Conservation (phyloP, 1,140 invertebrate species). For the Leptinotarsa undecemlineata region DNA sequence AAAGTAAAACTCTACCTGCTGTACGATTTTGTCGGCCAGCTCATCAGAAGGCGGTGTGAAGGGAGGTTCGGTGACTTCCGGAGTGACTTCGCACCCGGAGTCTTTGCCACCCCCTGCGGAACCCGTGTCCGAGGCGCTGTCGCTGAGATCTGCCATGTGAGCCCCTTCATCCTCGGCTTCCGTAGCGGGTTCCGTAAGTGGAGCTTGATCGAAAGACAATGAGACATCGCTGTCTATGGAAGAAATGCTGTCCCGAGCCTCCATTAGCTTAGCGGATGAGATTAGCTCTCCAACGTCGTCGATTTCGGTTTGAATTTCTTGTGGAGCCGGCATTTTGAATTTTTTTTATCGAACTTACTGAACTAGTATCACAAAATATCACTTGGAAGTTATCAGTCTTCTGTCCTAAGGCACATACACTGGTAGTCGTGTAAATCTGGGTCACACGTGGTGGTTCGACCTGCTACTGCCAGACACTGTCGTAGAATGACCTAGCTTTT, state of each 20-base stretch:
- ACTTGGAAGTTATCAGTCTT: constrained; percentile 35
- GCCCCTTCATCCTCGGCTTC: constrained; percentile 59
- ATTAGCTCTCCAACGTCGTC: constrained; percentile 53
- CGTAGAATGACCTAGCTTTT: constrained; percentile 54
- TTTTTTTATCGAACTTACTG: constrained; percentile 31
- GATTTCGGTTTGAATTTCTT: constrained; percentile 40
- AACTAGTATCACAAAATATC: constrained; percentile 52
- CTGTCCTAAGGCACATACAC: constrained; percentile 24
- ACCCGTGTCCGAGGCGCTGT: constrained; percentile 64
- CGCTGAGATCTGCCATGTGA: constrained; percentile 66
- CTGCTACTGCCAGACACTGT: constrained; percentile 53
- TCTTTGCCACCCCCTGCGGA: constrained; percentile 66
- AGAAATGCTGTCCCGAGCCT: constrained; percentile 66
- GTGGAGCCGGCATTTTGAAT: constrained; percentile 49
- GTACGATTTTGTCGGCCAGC: constrained; percentile 74
- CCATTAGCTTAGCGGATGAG: constrained; percentile 59
- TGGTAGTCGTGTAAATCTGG: constrained; percentile 40
- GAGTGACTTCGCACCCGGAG: constrained; percentile 67
- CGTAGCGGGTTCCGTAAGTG: constrained; percentile 53
- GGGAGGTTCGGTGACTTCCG: constrained; percentile 60
- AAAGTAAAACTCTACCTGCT: constrained; percentile 92
- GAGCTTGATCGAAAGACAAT: constrained; percentile 58
- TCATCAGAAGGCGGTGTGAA: constrained; percentile 71
- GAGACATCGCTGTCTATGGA: constrained; percentile 68
- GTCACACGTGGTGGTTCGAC: constrained; percentile 48